Conservation (phyloP, 2,797 vertebrate genomes). For the Emys orbicularis region DNA sequence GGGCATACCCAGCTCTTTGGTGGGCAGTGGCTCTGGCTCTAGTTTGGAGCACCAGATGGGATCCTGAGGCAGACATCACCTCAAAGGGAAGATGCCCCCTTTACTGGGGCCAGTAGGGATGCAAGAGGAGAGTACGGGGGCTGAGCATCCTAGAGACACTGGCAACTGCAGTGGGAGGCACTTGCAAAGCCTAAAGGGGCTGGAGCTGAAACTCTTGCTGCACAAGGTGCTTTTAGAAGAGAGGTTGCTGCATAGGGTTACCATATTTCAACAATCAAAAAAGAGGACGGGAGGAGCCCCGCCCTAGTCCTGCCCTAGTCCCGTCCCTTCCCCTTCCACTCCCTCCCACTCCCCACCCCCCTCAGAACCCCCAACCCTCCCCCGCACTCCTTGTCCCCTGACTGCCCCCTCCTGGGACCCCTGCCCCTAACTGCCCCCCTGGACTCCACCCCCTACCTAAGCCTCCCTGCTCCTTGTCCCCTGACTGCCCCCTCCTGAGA, state of each 20-base stretch:
- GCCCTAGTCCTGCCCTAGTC: too few relatives aligned
- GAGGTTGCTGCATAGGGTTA: not conserved
- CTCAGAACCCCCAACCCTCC: too few relatives aligned
- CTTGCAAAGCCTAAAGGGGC: not conserved
- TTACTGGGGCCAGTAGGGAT: not conserved
- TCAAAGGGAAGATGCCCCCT: not conserved
- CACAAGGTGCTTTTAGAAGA: fast-evolving
- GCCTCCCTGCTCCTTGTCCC: too few relatives aligned
- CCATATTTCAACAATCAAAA: too few relatives aligned
- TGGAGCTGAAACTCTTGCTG: not conserved
- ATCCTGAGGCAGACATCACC: not conserved
- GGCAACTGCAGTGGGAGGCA: not conserved
- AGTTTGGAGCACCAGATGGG: not conserved
- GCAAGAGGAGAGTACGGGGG: not conserved
- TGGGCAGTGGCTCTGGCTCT: not conserved
- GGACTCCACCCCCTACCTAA: too few relatives aligned
- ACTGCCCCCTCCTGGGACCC: too few relatives aligned
- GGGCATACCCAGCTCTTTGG: not conserved
- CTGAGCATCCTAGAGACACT: not conserved
- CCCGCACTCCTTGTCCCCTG: too few relatives aligned
- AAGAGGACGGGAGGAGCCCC: too few relatives aligned
- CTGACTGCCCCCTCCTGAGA: too few relatives aligned
- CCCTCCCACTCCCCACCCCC: too few relatives aligned
- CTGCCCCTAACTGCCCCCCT: too few relatives aligned
- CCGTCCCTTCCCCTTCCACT: too few relatives aligned